Evolutionary conservation across 2,797 vertebrate species (phyloP).

Genomic region (Falco berigora): DNA sequence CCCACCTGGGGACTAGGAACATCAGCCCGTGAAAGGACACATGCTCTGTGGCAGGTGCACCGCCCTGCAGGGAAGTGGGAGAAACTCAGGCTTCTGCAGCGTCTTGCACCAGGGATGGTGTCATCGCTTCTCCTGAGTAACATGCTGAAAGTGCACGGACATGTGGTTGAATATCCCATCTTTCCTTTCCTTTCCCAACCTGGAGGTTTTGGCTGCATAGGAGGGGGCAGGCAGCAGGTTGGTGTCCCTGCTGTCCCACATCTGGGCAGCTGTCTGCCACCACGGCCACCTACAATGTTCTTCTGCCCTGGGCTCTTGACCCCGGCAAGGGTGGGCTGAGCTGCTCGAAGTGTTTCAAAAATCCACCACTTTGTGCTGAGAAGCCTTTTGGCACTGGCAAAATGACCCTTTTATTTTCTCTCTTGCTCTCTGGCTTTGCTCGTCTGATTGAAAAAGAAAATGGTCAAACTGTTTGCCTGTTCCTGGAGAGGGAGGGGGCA

Average conservation of each 20-base stretch:
- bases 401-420: not conserved
- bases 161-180: not conserved
- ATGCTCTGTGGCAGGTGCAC: fast-evolving
- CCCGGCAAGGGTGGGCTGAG: not conserved
- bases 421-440: not conserved
- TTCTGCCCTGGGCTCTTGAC: not conserved
- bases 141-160: not conserved
- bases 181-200: not conserved
- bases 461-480: not conserved
- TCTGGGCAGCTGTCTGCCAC: not conserved
- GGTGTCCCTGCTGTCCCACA: fast-evolving
- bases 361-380: not conserved
- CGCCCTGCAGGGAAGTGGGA: not conserved
- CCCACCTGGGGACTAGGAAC: not conserved
- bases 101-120: not conserved
- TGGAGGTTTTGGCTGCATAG: not conserved
- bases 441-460: conserved; percentile 1
- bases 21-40: not conserved
- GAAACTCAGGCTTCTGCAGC: not conserved
- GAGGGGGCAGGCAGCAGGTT: not conserved
- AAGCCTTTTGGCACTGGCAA: not conserved
- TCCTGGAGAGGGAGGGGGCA: not conserved
- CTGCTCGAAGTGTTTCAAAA: not conserved
- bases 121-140: fast-evolving
- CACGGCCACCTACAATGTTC: fast-evolving